These are phyloP conservation scores for Neomorphus geoffroyi DNA, from an alignment of 2,797 vertebrate species.

Conservation along the genomic window DNA sequence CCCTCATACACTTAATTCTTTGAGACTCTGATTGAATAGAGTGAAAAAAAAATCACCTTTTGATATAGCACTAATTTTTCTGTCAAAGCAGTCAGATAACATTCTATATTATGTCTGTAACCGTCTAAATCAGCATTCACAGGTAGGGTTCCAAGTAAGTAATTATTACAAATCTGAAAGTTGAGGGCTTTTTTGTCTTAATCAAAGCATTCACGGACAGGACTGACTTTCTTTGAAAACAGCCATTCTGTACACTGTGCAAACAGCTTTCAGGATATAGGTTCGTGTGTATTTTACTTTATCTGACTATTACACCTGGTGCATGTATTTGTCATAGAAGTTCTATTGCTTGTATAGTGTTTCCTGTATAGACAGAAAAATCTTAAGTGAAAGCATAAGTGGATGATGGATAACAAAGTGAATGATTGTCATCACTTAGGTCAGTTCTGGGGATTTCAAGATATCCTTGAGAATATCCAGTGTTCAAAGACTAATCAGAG, in stretches of 20 bases:
- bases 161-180: neutral
- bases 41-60: neutral
- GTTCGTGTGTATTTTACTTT: neutral
- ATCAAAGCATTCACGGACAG: neutral
- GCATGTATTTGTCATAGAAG: neutral
- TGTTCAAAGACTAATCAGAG: neutral
- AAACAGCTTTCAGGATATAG: neutral
- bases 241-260: neutral
- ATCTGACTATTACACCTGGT: neutral
- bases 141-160: neutral
- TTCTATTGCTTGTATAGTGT: neutral
- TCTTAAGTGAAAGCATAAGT: neutral
- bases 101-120: neutral
- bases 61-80: neutral
- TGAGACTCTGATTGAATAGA: neutral
- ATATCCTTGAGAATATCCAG: neutral
- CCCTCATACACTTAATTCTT: neutral
- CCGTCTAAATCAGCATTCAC: neutral
- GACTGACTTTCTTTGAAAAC: neutral
- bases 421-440: rapidly evolving
- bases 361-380: neutral
- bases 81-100: neutral
- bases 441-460: neutral
- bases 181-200: neutral
- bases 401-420: neutral